phyloP scores from a whole-genome alignment of 37 sponge, comb jelly and placozoan genomes.

The Amphimedon queenslandica region DNA sequence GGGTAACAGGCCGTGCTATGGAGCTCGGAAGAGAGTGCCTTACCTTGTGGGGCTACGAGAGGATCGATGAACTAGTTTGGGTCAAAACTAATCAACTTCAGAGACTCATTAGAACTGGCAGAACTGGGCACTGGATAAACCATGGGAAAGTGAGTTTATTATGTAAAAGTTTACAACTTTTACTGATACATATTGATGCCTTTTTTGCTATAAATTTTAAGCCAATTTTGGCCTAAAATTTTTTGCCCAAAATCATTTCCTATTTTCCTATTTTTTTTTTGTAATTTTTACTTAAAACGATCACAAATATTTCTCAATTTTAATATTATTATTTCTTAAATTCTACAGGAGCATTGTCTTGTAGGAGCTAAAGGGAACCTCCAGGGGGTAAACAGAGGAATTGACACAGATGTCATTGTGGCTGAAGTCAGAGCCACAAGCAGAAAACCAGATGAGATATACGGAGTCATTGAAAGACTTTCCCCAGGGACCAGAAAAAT shows the following conservation, averaged over 20 bases:
- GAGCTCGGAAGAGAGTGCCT: constrained; percentile 94
- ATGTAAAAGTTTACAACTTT: neutral
- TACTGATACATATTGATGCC: neutral
- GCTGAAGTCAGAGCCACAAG: constrained; percentile 92
- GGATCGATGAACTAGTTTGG: constrained; percentile 91
- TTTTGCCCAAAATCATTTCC: neutral
- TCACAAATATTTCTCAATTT: no score
- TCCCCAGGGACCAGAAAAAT: constrained; percentile 86
- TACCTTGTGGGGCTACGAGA: constrained; percentile 90
- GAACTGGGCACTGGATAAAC: constrained; percentile 99
- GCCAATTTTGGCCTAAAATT: neutral
- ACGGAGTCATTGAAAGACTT: constrained; percentile 90
- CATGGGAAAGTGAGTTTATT: constrained; percentile 68
- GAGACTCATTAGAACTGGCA: constrained; percentile 89
- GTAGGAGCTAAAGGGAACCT: constrained; percentile 87
- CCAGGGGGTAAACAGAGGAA: constrained; percentile 63
- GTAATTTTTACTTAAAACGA: neutral
- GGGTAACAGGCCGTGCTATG: constrained; percentile 98
- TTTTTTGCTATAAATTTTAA: neutral
- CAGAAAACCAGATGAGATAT: constrained; percentile 96
- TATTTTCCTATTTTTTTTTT: neutral
- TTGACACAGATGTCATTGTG: constrained; percentile 93
- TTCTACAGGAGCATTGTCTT: constrained; percentile 89
- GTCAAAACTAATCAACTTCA: constrained; percentile 98
- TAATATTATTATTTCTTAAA: neutral